Conservation (phyloP, 2,797 vertebrate genomes). For the Hydrolagus colliei region DNA sequence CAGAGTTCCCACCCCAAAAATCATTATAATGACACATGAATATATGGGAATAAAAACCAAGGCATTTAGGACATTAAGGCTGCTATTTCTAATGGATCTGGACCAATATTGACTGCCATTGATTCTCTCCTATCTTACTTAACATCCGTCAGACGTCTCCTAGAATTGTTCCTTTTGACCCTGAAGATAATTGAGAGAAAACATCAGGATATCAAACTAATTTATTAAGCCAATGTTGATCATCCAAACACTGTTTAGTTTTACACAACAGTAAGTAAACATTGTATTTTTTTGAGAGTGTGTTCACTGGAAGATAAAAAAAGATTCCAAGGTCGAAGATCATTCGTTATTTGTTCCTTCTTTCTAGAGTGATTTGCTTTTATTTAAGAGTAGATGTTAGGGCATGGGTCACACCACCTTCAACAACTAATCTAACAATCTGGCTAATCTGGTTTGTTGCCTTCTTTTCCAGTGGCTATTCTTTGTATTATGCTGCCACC, state of each 20-base stretch:
- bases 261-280: background rate
- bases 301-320: background rate
- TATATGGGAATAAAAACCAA: background rate
- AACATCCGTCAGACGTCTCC: background rate
- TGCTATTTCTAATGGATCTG: background rate
- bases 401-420: background rate
- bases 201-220: background rate
- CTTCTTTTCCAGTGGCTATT: background rate
- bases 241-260: background rate
- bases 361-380: background rate
- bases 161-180: background rate
- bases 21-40: too few species aligned
- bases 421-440: background rate
- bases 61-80: background rate
- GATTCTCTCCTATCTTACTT: background rate
- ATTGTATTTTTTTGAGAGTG: background rate
- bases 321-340: background rate
- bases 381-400: background rate
- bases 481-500: slow-evolving; percentile 2
- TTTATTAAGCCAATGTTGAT: too few species aligned
- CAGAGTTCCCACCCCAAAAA: too few species aligned
- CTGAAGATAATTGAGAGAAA: background rate
- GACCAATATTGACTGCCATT: background rate
- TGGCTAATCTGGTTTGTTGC: background rate
- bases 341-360: background rate